Conservation (phyloP, 1,140 invertebrate genomes). For the Heliconius congener region DNA sequence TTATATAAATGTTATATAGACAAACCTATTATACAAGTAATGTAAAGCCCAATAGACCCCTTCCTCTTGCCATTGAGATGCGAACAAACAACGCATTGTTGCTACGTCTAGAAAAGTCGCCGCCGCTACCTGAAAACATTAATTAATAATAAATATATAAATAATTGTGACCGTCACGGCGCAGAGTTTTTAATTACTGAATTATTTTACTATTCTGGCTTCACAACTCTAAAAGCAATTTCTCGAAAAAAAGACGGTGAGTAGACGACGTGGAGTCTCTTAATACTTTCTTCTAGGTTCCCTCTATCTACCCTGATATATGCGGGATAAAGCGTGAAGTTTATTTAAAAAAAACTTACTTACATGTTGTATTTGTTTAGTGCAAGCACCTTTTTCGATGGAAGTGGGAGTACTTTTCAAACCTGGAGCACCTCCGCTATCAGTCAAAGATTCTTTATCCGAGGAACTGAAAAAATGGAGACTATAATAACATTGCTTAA, state of each 20-base stretch:
- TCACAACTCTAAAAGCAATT: too few relatives aligned
- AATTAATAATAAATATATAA: neutral
- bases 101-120: slow-evolving; percentile 98
- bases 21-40: slow-evolving; percentile 93
- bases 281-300: too few relatives aligned
- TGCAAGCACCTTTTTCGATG: slow-evolving; percentile 56
- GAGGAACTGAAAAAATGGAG: slow-evolving; percentile 63
- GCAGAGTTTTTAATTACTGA: too few relatives aligned
- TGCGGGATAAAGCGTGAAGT: too few relatives aligned
- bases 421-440: slow-evolving; percentile 60
- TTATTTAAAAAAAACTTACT: slow-evolving; percentile 18
- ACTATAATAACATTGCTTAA: too few relatives aligned
- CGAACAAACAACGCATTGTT: slow-evolving; percentile 97
- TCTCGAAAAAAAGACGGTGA: too few relatives aligned
- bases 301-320: too few relatives aligned
- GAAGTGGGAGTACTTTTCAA: slow-evolving; percentile 65
- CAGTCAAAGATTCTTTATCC: slow-evolving; percentile 79
- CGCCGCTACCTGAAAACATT: slow-evolving; percentile 85
- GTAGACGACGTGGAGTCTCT: too few relatives aligned
- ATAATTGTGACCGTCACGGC: neutral
- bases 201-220: too few relatives aligned
- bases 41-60: slow-evolving; percentile 98
- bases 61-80: slow-evolving; percentile 98
- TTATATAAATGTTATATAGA: too few relatives aligned
- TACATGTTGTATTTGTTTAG: slow-evolving; percentile 65